Conservation (phyloP, 2,797 vertebrate species). For the Lerista edwardsae region DNA sequence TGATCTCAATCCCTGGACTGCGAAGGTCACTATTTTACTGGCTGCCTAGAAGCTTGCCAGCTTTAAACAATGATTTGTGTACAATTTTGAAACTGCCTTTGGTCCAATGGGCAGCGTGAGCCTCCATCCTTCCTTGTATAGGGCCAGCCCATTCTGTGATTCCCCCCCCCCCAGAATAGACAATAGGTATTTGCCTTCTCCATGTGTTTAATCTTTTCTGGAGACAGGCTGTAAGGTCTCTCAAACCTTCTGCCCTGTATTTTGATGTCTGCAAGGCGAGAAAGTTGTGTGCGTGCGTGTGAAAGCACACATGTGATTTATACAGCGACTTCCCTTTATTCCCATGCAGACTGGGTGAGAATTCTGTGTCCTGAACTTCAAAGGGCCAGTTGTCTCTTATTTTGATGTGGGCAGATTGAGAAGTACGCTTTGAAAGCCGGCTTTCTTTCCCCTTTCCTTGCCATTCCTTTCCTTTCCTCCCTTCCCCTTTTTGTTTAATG, state of each 20-base stretch:
- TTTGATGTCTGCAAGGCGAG: slow-evolving; percentile 64
- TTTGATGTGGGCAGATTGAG: slow-evolving; percentile 83
- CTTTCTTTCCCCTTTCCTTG: slow-evolving; percentile 44
- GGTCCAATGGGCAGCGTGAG: neutral
- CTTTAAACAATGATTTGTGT: neutral
- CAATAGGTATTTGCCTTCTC: slow-evolving; percentile 28
- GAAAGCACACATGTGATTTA: slow-evolving; percentile 56
- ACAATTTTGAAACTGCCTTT: slow-evolving; percentile 7
- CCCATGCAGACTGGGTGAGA: slow-evolving; percentile 72
- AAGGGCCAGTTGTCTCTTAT: slow-evolving; percentile 82
- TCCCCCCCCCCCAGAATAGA: slow-evolving; percentile 24
- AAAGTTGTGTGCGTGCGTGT: slow-evolving; percentile 21
- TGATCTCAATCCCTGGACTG: neutral
- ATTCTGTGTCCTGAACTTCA: slow-evolving; percentile 79
- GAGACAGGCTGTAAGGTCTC: slow-evolving; percentile 49
- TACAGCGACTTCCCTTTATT: slow-evolving; percentile 62
- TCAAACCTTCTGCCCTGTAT: slow-evolving; percentile 56
- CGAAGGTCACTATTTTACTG: neutral
- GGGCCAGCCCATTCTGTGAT: slow-evolving; percentile 17
- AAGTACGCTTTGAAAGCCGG: slow-evolving; percentile 80
- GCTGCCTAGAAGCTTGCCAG: neutral
- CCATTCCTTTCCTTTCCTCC: slow-evolving; percentile 28
- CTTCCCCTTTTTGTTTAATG: slow-evolving; percentile 75
- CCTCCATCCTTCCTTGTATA: slow-evolving; percentile 13
- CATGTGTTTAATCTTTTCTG: slow-evolving; percentile 44